phyloP scores from a whole-genome alignment of 2,888 invertebrate species.

The Celastrina argiolus region DNA sequence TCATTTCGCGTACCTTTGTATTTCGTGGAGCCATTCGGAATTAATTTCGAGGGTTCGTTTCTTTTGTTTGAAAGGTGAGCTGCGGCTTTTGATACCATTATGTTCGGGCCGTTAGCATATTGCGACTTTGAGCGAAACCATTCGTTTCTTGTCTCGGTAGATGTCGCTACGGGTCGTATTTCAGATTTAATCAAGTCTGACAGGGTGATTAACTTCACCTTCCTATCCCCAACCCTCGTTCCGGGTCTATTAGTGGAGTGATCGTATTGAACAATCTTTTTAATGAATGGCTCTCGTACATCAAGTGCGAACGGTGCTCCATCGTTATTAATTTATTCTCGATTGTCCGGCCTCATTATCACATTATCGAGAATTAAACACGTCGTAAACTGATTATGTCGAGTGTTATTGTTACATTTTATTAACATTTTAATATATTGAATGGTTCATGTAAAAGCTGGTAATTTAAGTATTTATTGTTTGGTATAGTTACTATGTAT shows the following conservation, averaged over 20 bases:
- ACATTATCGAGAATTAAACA: slow-evolving; percentile 14
- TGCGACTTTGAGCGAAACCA: slow-evolving; percentile 64
- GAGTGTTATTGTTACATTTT: slow-evolving; percentile 2
- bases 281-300: slow-evolving; percentile 26
- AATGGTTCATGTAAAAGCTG: background rate
- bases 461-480: background rate
- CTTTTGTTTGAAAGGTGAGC: slow-evolving; percentile 62
- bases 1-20: slow-evolving; percentile 68
- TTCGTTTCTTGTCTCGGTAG: slow-evolving; percentile 69
- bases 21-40: slow-evolving; percentile 64
- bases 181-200: slow-evolving; percentile 70
- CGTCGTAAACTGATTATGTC: slow-evolving; percentile 8
- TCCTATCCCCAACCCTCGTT: slow-evolving; percentile 50
- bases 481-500: background rate
- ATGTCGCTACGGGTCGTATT: slow-evolving; percentile 60
- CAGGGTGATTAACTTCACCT: slow-evolving; percentile 66
- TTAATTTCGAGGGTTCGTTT: slow-evolving; percentile 70
- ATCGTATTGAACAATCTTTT: slow-evolving; percentile 29
- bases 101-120: slow-evolving; percentile 67
- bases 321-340: slow-evolving; percentile 17
- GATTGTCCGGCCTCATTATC: slow-evolving; percentile 14
- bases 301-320: slow-evolving; percentile 13
- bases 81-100: slow-evolving; percentile 34
- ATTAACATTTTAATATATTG: background rate
- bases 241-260: slow-evolving; percentile 45